Percentiles rank a stretch among this genome's conserved stretches.
phyloP scores from a whole-genome alignment of 2,113 vertebrate genomes.

The Festucalex cinctus region DNA sequence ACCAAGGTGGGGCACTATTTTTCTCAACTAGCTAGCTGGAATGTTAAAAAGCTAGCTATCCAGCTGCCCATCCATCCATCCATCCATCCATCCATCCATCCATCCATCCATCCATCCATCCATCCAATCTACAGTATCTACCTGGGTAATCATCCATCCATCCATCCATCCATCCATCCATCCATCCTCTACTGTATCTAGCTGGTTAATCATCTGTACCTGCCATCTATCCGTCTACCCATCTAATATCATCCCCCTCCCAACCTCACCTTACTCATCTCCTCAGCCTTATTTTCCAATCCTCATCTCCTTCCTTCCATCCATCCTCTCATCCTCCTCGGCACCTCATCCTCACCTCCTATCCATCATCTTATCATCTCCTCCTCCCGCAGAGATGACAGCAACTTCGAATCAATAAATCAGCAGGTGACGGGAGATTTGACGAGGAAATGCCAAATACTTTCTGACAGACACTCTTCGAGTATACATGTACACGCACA shows the following conservation, averaged over 20 bases:
- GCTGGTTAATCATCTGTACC: no score
- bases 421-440: slow-evolving; percentile 2
- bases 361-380: background rate
- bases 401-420: slow-evolving; percentile 4
- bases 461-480: background rate
- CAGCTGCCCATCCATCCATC: no score
- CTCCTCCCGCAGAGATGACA: background rate
- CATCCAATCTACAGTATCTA: no score
- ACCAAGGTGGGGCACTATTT: no score
- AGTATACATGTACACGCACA: background rate
- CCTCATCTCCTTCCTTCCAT: background rate
- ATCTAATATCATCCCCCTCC: background rate
- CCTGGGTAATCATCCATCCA: no score
- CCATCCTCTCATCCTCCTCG: background rate
- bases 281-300: background rate
- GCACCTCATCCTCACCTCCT: no score
- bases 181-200: no score
- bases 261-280: background rate
- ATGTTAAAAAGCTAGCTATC: no score
- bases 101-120: no score
- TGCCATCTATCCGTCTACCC: background rate
- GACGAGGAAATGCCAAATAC: background rate
- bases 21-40: no score
- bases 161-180: no score
- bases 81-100: no score